These are phyloP conservation scores for Hemithea aestivaria DNA, from an alignment of 2,888 invertebrate genomes.

Conservation along the genomic window DNA sequence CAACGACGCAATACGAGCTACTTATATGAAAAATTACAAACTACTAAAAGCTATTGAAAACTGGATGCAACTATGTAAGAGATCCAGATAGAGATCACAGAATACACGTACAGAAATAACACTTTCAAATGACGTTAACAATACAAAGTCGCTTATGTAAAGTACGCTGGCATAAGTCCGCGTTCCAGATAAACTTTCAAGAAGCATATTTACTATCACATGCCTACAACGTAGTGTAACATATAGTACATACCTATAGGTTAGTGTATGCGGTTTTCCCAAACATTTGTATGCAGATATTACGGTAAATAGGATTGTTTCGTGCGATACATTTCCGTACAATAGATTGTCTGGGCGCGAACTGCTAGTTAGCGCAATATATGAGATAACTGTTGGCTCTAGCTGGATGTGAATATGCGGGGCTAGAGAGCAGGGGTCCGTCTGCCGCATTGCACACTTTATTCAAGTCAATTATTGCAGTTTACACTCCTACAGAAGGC, in stretches of 20 bases:
- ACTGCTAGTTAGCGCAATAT: slow-evolving; percentile 45
- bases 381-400: slow-evolving; percentile 8
- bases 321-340: slow-evolving; percentile 71
- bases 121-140: slow-evolving; percentile 9
- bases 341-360: slow-evolving; percentile 58
- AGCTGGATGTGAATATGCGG: slow-evolving; percentile 58
- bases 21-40: too few species aligned
- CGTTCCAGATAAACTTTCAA: slow-evolving; percentile 29
- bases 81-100: not conserved
- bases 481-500: too few species aligned
- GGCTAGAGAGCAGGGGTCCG: slow-evolving; percentile 45
- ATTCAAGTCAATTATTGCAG: too few species aligned
- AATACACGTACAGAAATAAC: slow-evolving; percentile 1
- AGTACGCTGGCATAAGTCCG: slow-evolving; percentile 18
- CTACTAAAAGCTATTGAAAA: too few species aligned
- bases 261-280: slow-evolving; percentile 41
- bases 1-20: too few species aligned
- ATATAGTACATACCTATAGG: slow-evolving; percentile 35
- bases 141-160: slow-evolving; percentile 11
- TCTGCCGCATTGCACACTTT: slow-evolving; percentile 43
- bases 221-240: slow-evolving; percentile 20
- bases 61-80: not conserved
- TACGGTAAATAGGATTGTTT: slow-evolving; percentile 67
- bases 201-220: slow-evolving; percentile 22
- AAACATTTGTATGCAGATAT: slow-evolving; percentile 70